A percentile compares a stretch with the other conserved stretches of the same genome.
Evolutionary conservation across 2,113 vertebrate species (phyloP).

Genomic region (Clarias macrocephalus): DNA sequence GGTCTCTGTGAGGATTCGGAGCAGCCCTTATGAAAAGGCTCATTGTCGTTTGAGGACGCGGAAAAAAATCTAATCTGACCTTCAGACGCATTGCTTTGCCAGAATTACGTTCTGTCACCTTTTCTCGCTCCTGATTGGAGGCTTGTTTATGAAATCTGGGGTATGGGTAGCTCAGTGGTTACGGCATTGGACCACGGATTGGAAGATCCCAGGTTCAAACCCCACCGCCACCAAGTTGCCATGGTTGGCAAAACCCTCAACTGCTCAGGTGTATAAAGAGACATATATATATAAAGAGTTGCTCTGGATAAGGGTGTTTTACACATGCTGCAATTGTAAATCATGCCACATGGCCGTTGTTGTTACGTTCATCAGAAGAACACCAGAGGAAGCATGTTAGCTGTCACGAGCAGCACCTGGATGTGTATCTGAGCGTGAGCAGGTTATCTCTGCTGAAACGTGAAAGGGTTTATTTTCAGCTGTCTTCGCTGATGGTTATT

Average conservation of each 20-base stretch:
- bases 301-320: no score
- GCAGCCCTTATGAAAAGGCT: conserved; percentile 21
- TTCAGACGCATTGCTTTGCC: conserved; percentile 15
- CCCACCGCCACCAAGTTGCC: no score
- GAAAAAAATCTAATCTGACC: conserved; percentile 21
- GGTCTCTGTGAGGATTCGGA: conserved; percentile 17
- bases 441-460: conserved; percentile 2
- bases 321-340: neutral
- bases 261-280: no score
- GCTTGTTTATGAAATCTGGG: neutral
- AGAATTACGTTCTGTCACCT: neutral
- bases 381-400: neutral
- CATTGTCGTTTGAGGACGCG: neutral
- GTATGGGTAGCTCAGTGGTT: no score
- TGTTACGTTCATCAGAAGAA: neutral
- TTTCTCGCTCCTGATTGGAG: neutral
- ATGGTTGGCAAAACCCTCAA: no score
- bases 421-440: neutral
- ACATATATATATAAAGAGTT: no score
- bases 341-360: neutral
- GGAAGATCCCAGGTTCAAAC: no score
- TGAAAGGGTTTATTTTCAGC: conserved; percentile 37
- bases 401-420: neutral
- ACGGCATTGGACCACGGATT: no score
- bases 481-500: conserved; percentile 31